phyloP scores from a whole-genome alignment of 2,797 vertebrate genomes.

The Onychomys leucogaster region DNA sequence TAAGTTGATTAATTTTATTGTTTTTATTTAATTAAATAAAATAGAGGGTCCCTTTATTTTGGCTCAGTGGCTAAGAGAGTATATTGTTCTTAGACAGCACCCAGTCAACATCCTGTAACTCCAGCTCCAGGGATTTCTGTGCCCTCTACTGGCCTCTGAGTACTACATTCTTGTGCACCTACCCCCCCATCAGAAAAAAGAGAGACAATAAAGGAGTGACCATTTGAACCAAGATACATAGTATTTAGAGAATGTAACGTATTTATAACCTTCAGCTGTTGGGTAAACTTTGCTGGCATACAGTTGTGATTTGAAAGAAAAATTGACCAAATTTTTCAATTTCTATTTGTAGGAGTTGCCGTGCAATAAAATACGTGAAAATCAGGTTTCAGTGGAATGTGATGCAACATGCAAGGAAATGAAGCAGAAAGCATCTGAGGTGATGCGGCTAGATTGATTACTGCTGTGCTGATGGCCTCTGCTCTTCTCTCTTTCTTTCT shows the following conservation, averaged over 20 bases:
- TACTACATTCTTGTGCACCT: too few species aligned
- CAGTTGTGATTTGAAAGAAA: slow-evolving; percentile 3
- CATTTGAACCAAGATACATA: slow-evolving; percentile 32
- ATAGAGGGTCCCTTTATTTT: background rate
- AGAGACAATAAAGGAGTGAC: background rate
- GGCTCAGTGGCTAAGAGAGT: background rate
- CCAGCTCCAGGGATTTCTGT: background rate
- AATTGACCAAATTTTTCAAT: slow-evolving; percentile 52
- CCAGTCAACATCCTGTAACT: background rate
- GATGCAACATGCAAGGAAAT: slow-evolving; percentile 92
- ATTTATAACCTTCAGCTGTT: background rate
- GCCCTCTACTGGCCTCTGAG: background rate
- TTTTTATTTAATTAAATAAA: slow-evolving; percentile 36
- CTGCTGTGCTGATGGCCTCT: background rate
- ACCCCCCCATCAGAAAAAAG: background rate
- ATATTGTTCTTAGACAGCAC: background rate
- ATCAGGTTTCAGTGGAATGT: slow-evolving; percentile 89
- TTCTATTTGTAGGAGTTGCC: slow-evolving; percentile 89
- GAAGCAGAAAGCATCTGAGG: slow-evolving; percentile 93
- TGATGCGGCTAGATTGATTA: slow-evolving; percentile 78
- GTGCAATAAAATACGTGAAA: slow-evolving; percentile 89
- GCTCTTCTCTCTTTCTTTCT: slow-evolving; percentile 1
- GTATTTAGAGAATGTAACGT: background rate
- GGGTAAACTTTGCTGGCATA: slow-evolving; percentile 17
- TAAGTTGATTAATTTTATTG: slow-evolving; percentile 32